Evolutionary conservation across 2,113 vertebrate species (phyloP), one percentile per base, ranked within the genome.

Genomic region (Turnix velox): DNA sequence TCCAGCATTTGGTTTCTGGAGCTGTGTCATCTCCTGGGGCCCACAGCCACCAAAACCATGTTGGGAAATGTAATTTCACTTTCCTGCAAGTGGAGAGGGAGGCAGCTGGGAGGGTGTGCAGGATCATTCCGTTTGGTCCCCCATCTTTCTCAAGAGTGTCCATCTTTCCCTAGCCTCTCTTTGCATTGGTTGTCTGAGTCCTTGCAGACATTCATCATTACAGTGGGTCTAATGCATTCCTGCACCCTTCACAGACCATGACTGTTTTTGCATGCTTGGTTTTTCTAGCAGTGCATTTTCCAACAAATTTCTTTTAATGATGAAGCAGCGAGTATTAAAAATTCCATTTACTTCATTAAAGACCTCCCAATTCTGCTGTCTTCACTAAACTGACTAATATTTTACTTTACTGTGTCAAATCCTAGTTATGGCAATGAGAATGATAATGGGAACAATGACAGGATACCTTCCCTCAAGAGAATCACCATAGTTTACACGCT

Each of bases 1-100:
- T 23, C 49, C 25, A 33, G 20, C n/a, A 20, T 45, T 81, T 25
- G 17, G 14, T 45, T 58, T 57, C 68, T 68, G 31, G 30, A 37
- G 35, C 24, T 30, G 33, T n/a, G 4, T 30, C 59, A 74, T 19
- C 17, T 58, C 43, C 52, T 15, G 37, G 30, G 25, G 23, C 10
- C 0, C 2, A 1, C 20, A 63, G 24, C 1, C 2, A 3, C 45
- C 28, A 24, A 19, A 0, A 3, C 22, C 7, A 1, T 10, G 22
- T 28, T 35, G 49, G 37, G 39, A 51, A 89, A 54, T 6, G 22
- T 5, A 12, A 0, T n/a, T 63, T 33, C 17, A 17, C 8, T 77
- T 72, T 46, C 18, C 10, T 68, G 52, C 1, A 7, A 63, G 73
- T 5, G 2, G 24, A 31, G n/a, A 33, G 48, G n/a, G 23, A 76